Base-by-base conservation (phyloP, 2,888 invertebrate species). In the Brachyptera putata region DNA sequence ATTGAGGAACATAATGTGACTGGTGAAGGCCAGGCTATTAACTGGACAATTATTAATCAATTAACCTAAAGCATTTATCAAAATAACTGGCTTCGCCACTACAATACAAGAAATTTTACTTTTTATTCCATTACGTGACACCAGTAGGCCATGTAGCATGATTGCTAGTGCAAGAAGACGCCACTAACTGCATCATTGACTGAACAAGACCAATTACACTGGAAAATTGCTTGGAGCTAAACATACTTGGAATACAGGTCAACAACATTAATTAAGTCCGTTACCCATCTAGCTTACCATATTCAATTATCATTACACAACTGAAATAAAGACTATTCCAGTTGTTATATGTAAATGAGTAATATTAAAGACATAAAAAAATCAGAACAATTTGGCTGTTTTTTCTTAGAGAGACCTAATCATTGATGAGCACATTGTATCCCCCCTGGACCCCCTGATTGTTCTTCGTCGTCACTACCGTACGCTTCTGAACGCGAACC, bases 391-490 rank as follows among this genome's bases (percentile, higher is more conserved):
- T 34, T 30, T 53, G 53, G 18, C n/a, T 18, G 34, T 16, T 30
- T 30, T 53, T 9, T 11, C 36, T 5, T 49, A 26, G 50, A 16
- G 50, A 36, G 53, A 22, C 53, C 36, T 18, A 48, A 74, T 81
- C 84, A 91, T 79, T 91, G 90, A 73, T 88, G 87, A 69, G 89
- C 87, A 77, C 91, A 91, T 75, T 90, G 90, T 67, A 91, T 84
- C 61, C 85, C 81, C 55, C 79, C 78, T 1, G 81, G 80, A 53
- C 80, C 74, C 66, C 79, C 80, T 73, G 80, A 77, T 53, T 81
- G 80, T 69, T 85, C 86, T 48, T 83, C 83, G 60, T 84, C 84
- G 64, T 84, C 84, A 70, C 85, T 86, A 59, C 85, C 85, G 70
- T 90, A 89, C 0, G 86, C 87, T 70, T 88, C 87, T 63, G 84